Base-by-base conservation (phyloP, 2,797 vertebrate genomes). In the Lepus oiostolus region DNA sequence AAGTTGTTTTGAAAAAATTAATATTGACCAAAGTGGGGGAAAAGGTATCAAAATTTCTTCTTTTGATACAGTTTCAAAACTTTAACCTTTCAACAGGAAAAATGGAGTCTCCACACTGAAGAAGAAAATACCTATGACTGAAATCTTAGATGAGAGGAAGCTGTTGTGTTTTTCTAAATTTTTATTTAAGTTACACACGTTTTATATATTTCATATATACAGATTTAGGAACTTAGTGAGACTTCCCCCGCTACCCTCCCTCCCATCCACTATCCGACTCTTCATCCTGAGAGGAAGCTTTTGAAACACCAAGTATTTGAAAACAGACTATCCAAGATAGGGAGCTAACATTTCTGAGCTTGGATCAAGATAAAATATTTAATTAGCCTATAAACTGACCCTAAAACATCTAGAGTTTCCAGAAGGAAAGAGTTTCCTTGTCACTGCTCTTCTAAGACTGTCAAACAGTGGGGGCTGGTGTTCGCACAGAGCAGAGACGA, bases 331-430 rank as follows among this genome's bases (percentile, higher is more conserved):
- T 22, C 58, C 0, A 50, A 95, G 95, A 97, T 67, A 97, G 85
- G 14, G 70, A 96, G 68, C 22, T 94, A 97, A 85, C 79, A 85
- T 96, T 95, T 90, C 74, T 47, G 35, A 95, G 95, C 95, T 95
- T 0, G 5, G 93, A 95, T 54, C 2, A 47, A 97, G 96, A 97
- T 95, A 97, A 98, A 98, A 96, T 88, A 98, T 93, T 97, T 95
- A 96, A 95, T 98, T 97, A 98, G 96, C 97, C 96, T 97, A 42
- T 83, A 97, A 71, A 74, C 76, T 97, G 98, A 98, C 97, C 97
- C 90, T 1, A 0, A 90, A 96, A 93, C 91, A 97, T 97, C 89
- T 96, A 95, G 24, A 65, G 26, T 35, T 93, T 93, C 52, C 87
- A 95, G 91, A 97, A 95, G 52, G 87, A 60, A 94, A 71, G 85